Evolutionary conservation across 1,140 invertebrate genomes (phyloP).

Genomic region (Microplitis demolitor): DNA sequence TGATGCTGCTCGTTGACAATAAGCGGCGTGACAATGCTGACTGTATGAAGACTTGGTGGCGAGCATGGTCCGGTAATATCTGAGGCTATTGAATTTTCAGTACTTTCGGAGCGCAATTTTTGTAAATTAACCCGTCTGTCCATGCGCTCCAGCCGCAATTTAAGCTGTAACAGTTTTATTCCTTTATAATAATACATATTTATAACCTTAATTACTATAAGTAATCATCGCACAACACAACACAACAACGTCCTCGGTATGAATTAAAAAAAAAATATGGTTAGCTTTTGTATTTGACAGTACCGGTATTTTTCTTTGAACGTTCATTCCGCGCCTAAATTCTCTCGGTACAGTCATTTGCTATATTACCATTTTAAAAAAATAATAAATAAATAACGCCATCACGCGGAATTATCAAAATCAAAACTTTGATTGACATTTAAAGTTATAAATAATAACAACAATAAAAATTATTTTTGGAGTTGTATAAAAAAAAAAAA

Average conservation of each 20-base stretch:
- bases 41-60: slow-evolving; percentile 47
- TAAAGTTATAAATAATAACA: too few relatives aligned
- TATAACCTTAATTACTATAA: slow-evolving; percentile 4
- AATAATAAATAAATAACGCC: too few relatives aligned
- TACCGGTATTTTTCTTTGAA: not conserved
- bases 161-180: slow-evolving; percentile 58
- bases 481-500: too few relatives aligned
- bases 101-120: slow-evolving; percentile 50
- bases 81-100: slow-evolving; percentile 46
- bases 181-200: slow-evolving; percentile 12
- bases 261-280: not conserved
- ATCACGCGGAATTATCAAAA: too few relatives aligned
- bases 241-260: not conserved
- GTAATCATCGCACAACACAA: not conserved
- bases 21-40: slow-evolving; percentile 6
- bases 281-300: not conserved
- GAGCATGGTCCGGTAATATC: slow-evolving; percentile 51
- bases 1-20: slow-evolving; percentile 36
- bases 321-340: not conserved
- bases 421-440: too few relatives aligned
- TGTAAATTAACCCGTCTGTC: slow-evolving; percentile 61
- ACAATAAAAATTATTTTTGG: too few relatives aligned
- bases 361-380: too few relatives aligned
- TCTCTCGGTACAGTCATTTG: too few relatives aligned
- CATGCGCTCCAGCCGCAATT: slow-evolving; percentile 63